A percentile compares a stretch with the other conserved stretches of the same genome.
Conservation (phyloP, 64 coral and sea anemone species). For the Stichodactyla helianthus region DNA sequence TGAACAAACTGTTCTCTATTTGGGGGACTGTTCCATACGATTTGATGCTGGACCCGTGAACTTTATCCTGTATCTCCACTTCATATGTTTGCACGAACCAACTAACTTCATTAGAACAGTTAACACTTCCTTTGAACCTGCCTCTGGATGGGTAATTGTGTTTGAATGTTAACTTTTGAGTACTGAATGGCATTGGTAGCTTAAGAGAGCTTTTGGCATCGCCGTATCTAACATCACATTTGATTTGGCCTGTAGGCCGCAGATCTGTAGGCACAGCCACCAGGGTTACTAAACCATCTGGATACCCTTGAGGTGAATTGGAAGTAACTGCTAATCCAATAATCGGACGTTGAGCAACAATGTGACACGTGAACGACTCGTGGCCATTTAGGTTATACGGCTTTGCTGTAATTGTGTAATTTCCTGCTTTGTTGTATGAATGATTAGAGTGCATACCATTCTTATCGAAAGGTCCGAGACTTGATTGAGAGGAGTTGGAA, state of each 20-base stretch:
- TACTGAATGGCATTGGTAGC: neutral
- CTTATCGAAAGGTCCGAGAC: constrained; percentile 7
- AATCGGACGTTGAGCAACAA: constrained; percentile 27
- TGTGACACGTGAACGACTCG: neutral
- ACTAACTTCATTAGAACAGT: constrained; percentile 40
- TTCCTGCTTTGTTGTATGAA: constrained; percentile 18
- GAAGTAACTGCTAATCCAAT: neutral
- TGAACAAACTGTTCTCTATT: neutral
- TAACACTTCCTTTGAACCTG: constrained; percentile 25
- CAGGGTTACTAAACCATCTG: neutral
- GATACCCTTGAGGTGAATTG: constrained; percentile 21
- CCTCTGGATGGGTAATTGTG: constrained; percentile 21
- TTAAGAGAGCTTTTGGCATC: neutral
- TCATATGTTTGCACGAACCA: neutral
- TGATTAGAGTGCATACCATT: constrained; percentile 17
- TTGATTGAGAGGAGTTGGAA: neutral
- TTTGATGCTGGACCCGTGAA: constrained; percentile 15
- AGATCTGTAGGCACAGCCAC: neutral
- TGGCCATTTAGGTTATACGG: constrained; percentile 23
- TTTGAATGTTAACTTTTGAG: neutral
- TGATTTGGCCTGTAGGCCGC: neutral
- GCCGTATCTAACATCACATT: neutral
- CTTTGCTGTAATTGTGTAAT: constrained; percentile 35
- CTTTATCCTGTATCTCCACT: constrained; percentile 25
- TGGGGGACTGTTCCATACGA: neutral